Evolutionary conservation across 2,888 invertebrate genomes (phyloP), one percentile per base, ranked within the genome.

Genomic region (Platycheirus albimanus): DNA sequence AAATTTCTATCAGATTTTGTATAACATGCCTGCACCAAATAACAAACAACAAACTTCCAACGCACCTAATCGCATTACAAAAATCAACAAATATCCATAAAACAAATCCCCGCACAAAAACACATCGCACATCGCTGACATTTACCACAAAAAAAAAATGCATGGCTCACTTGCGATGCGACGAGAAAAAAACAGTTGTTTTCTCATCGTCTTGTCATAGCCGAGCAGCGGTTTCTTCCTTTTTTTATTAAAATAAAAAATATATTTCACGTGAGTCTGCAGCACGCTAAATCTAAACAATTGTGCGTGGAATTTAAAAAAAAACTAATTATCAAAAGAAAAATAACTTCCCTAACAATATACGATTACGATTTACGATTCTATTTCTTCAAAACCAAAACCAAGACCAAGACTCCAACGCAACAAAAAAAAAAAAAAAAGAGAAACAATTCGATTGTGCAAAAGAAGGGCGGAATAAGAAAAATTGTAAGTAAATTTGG

Each of bases 201-300:
- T 78, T 83, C 72, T 83, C 83, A 74, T 69, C 56, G 69, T 75
- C 71, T 83, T 78, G 81, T 83, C 81, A 69, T 54, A 70, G 43
- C 77, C 77, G 64, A 78, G 72, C 72, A 83, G 83, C 78, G 83
- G 83, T 83, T 81, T 81, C 81, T 81, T 81, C 81, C 81, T 77
- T 81, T 64, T 72, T 64, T 81, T 70, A 54, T 36, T 54, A 41
- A 71, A 70, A 63, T 4, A 64, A 63, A 69, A 71, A 61, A 45
- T 33, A 56, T 66, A 36, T 15, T 54, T 69, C 67, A 74, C 67
- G 74, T 69, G 75, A 63, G 38, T 41, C 41, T 75, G 41, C 71
- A 61, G 41, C 71, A 61, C 71, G 58, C 45, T 8, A 56, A 61
- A 71, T 10, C 45, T 8, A 56, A 61, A 71, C 7, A 38, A 43